Evolutionary conservation across 1,140 invertebrate species (phyloP).

Genomic region (Cotesia chilonis): DNA sequence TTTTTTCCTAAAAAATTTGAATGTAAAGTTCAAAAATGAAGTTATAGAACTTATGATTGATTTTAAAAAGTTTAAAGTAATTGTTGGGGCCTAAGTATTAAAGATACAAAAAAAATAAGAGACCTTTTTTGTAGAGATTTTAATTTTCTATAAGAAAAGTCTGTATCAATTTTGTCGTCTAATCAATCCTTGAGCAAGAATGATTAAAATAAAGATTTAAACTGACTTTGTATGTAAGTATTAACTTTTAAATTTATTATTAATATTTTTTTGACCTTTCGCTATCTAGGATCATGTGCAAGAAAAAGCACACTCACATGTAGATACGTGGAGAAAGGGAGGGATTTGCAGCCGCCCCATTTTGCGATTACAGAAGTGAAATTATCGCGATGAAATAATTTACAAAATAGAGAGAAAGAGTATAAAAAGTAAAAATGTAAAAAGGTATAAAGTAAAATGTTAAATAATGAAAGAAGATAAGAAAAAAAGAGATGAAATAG

Average conservation of each 20-base stretch:
- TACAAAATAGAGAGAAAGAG: constrained; percentile 15
- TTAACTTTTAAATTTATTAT: neutral
- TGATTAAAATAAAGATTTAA: too few species aligned
- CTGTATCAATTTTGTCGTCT: too few species aligned
- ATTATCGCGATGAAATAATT: constrained; percentile 36
- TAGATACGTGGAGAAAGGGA: neutral
- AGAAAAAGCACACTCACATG: constrained; percentile 7
- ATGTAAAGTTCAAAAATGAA: too few species aligned
- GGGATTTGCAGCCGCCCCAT: neutral
- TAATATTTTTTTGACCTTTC: neutral
- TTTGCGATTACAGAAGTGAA: neutral
- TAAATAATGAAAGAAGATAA: neutral
- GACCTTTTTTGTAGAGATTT: too few species aligned
- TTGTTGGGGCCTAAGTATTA: too few species aligned
- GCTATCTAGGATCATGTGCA: constrained; percentile 13
- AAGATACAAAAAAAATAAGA: too few species aligned
- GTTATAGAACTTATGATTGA: too few species aligned
- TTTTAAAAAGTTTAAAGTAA: too few species aligned
- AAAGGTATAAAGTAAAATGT: neutral
- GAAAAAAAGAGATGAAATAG: neutral
- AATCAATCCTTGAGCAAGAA: too few species aligned
- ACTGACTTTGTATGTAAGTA: too few species aligned
- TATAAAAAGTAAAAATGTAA: neutral
- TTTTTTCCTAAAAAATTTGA: too few species aligned
- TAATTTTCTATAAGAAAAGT: too few species aligned